Evolutionary conservation across 2,797 vertebrate genomes (phyloP), one percentile per base, ranked within the genome.

Genomic region (Staurois parvus): DNA sequence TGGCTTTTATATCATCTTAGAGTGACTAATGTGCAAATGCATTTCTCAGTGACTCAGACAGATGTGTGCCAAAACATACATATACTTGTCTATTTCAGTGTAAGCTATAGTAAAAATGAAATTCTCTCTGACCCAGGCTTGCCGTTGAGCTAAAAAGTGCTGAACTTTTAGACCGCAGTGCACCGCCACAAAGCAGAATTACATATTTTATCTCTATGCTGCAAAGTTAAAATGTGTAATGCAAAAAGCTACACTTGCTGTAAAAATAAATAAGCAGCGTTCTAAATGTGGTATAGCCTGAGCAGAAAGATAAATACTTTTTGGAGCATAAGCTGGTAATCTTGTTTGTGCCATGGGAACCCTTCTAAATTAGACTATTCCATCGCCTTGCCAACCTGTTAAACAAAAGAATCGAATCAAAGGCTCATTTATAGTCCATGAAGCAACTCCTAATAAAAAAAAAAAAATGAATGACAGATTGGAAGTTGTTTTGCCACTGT

Each of bases 361-460:
- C 78, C 80, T 83, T 89, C 42, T 13, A 79, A 85, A 88, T 82
- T 88, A 88, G 68, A 89, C 83, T 83, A 87, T 83, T 87, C 85
- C 85, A 87, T 82, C 70, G 81, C 81, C 85, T 87, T 87, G 85
- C 64, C 32, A 88, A 76, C 87, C 81, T 76, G 52, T 80, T 84
- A 69, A 77, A 81, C 76, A 76, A 79, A 88, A 87, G 85, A 90
- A 56, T 88, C 45, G 85, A 83, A 89, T 76, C 40, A 88, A 86
- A 76, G 52, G 11, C 75, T 76, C 0, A 81, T 88, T 82, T 88
- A 81, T 84, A 87, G 85, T 87, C 85, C 70, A 79, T 68, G 81
- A 76, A 87, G 85, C 81, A 87, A 83, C 81, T 87, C 76, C 70
- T 75, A 79, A 75, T 84, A 69, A 70, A 68, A 83, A 78, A 62